Evolutionary conservation across 2,888 invertebrate species (phyloP), one percentile per base, ranked within the genome.

Genomic region (Acrocyrtus sp.): DNA sequence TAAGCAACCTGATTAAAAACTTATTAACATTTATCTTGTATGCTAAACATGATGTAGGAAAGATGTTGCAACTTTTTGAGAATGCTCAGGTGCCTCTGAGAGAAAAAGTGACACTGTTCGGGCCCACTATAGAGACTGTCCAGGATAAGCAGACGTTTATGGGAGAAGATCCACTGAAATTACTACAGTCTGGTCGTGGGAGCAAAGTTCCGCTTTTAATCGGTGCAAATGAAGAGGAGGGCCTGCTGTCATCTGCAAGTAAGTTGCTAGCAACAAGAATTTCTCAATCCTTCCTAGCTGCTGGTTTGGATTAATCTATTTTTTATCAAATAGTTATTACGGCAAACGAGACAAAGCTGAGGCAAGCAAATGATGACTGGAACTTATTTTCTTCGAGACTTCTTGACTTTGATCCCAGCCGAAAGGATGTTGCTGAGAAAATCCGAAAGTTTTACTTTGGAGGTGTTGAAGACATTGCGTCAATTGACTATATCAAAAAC

Each of bases 111-210:
- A 67, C 67, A 1, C 24, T 77, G 8, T 81, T 79, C 51, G 75
- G 74, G 1, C 80, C 81, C 26, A 74, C 78, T 6, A 51, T 80
- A 21, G 81, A 81, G 65, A 61, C 56, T 21, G 53, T 78, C 10
- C 74, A 75, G 1, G 81, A 81, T 39, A 63, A 76, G 22, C 66
- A 78, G 5, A 50, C 81, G 5, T 81, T 81, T 29, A 21, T 81
- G n/a, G 29, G 45, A 8, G 75, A 79, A 63, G 63, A 78, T 1
- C 81, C 81, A 2, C 27, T 69, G 10, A 68, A 67, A 15, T 48
- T 70, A 1, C 26, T 80, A 12, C 65, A 72, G 56, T 45, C 67
- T n/a, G 80, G 79, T 2, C 60, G 73, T n/a, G 63, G 78, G 12
- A 69, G 57, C n/a, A 74, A 76, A 53, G 72, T 81, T 19, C 78